phyloP scores from a whole-genome alignment of 2,113 vertebrate genomes.

The Caracal caracal region DNA sequence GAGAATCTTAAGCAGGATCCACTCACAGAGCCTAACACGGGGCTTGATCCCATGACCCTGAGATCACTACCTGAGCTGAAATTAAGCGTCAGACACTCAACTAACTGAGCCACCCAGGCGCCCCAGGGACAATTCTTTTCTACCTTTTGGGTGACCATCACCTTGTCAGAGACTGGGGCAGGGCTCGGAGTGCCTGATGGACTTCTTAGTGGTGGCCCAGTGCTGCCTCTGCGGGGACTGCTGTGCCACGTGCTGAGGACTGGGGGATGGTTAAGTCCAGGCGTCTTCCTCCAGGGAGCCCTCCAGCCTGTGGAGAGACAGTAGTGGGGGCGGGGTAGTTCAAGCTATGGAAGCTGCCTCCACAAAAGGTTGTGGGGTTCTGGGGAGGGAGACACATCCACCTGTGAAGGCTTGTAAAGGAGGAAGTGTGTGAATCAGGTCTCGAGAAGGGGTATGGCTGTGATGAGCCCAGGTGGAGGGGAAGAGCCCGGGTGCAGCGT shows the following conservation, averaged over 20 bases:
- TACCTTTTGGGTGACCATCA: neutral
- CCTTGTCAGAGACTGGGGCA: neutral
- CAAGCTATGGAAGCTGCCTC: neutral
- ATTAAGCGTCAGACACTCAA: no score
- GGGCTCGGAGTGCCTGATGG: neutral
- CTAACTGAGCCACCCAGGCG: no score
- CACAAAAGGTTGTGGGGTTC: neutral
- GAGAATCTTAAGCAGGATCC: no score
- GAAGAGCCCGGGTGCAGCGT: neutral
- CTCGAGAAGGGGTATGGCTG: neutral
- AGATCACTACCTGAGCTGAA: no score
- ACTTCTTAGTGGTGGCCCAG: neutral
- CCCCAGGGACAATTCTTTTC: neutral
- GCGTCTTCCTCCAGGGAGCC: constrained; percentile 16
- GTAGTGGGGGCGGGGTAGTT: neutral
- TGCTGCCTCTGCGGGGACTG: rapidly evolving
- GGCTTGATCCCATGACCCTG: no score
- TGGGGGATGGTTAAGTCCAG: neutral
- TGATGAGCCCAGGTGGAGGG: neutral
- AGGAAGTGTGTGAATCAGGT: neutral
- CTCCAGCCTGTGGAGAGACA: neutral
- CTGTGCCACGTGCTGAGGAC: neutral
- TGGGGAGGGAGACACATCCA: neutral
- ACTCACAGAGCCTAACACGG: no score
- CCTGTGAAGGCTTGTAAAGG: neutral